Evolutionary conservation across 1,140 invertebrate species (phyloP).

Genomic region (Papilio polyxenes): DNA sequence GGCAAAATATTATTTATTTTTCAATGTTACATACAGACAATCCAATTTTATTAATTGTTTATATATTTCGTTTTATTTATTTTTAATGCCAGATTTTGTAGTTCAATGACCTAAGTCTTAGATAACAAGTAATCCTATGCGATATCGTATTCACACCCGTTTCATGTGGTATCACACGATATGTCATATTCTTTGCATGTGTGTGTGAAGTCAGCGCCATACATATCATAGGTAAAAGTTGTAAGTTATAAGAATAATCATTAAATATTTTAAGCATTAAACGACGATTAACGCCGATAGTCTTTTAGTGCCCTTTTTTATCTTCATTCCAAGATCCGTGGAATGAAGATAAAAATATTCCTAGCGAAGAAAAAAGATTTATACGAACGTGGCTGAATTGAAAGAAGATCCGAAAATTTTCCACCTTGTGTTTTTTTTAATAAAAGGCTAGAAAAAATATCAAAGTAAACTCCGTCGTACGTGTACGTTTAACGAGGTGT

Average conservation of each 20-base stretch:
- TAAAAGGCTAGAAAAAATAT: neutral
- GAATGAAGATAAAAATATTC: neutral
- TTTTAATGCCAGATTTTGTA: neutral
- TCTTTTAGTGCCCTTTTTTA: neutral
- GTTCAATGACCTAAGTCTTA: slow-evolving; percentile 6
- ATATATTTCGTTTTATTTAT: neutral
- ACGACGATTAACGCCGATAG: neutral
- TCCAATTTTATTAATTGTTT: too few relatives aligned
- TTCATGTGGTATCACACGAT: neutral
- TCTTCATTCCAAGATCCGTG: neutral
- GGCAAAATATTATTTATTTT: too few relatives aligned
- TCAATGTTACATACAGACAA: too few relatives aligned
- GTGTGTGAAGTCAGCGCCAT: neutral
- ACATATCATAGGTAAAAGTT: neutral
- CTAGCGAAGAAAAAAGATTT: neutral
- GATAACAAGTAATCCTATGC: slow-evolving; percentile 9
- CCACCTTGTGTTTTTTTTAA: neutral
- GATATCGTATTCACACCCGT: neutral
- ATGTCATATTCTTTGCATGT: neutral
- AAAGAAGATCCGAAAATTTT: neutral
- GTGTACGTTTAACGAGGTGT: neutral
- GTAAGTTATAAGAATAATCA: neutral
- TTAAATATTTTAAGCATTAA: neutral
- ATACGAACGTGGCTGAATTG: neutral
- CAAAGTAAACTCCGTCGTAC: neutral